Conservation (phyloP, 2,797 vertebrate genomes). For the Myotis pilosus region DNA sequence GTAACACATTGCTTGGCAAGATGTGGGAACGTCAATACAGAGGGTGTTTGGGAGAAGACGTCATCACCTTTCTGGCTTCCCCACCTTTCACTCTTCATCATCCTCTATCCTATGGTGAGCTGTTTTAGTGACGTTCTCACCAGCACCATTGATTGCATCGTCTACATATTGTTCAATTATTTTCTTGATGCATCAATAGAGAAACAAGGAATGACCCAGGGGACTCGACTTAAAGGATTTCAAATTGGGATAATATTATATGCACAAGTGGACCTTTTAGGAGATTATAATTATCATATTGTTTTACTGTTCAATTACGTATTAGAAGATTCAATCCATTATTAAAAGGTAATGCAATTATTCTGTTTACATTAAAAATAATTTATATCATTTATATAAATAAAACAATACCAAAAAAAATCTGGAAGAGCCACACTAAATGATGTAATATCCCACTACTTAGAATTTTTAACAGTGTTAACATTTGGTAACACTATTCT, state of each 20-base stretch:
- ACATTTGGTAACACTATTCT: not conserved
- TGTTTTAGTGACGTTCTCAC: slow-evolving; percentile 7
- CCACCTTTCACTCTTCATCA: not conserved
- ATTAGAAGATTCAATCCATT: not conserved
- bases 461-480: not conserved
- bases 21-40: not conserved
- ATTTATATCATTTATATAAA: not conserved
- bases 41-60: not conserved
- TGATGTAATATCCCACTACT: not conserved
- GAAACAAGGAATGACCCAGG: not conserved
- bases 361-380: not conserved
- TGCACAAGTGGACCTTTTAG: not conserved
- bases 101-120: not conserved
- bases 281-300: not conserved
- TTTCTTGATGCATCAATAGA: not conserved
- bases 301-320: not conserved
- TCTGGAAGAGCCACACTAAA: not conserved
- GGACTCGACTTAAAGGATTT: not conserved
- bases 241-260: not conserved
- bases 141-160: not conserved
- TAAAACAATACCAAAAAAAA: not conserved
- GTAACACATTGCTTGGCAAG: not conserved
- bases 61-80: not conserved
- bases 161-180: not conserved
- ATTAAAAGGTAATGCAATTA: not conserved